Evolutionary conservation across 2,113 vertebrate species (phyloP).

Genomic region (Coracopsis vasa): DNA sequence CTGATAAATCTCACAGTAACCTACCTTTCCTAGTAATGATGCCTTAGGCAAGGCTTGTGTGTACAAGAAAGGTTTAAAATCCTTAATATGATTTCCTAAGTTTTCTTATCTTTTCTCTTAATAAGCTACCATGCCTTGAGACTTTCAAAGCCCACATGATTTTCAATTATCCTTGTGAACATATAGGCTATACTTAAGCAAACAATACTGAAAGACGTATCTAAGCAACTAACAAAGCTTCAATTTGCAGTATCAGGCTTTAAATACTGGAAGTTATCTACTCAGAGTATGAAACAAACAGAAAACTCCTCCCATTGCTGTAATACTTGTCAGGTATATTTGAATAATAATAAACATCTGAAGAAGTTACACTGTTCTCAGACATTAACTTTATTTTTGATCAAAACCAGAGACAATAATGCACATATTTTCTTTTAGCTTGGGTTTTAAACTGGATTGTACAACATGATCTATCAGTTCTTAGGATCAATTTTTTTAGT

Average conservation of each 20-base stretch:
- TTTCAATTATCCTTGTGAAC: not conserved
- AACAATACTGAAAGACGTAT: not conserved
- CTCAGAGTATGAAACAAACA: not conserved
- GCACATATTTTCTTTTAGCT: not conserved
- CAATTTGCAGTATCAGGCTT: not conserved
- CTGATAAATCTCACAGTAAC: not conserved
- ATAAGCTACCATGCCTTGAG: not conserved
- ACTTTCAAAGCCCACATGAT: not conserved
- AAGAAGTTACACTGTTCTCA: not conserved
- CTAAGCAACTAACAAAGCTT: not conserved
- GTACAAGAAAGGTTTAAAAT: not conserved
- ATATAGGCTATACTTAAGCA: not conserved
- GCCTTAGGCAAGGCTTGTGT: not conserved
- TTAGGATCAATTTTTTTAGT: not conserved
- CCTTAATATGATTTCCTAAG: not conserved
- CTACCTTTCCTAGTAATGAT: not conserved
- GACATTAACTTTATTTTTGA: not conserved
- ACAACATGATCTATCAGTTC: not conserved
- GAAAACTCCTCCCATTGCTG: not conserved
- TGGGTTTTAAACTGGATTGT: not conserved
- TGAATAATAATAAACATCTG: not conserved
- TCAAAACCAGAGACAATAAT: not conserved
- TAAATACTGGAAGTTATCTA: not conserved
- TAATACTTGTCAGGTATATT: not conserved
- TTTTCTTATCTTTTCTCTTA: not conserved